These are phyloP conservation scores for Cryptoleucopteryx plumbea DNA, from an alignment of 2,113 vertebrate genomes.

Conservation along the genomic window DNA sequence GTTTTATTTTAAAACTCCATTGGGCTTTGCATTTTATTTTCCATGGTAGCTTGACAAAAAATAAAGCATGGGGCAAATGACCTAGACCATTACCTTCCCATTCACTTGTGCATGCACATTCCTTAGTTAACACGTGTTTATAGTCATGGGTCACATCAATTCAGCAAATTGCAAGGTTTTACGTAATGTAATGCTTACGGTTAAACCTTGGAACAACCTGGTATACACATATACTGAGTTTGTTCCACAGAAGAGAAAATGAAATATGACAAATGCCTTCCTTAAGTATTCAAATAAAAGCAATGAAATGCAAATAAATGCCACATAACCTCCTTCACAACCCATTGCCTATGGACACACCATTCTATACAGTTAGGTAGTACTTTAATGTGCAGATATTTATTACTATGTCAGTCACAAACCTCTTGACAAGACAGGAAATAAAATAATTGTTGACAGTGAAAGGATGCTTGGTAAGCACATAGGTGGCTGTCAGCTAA, in stretches of 20 bases:
- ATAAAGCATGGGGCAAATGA: neutral
- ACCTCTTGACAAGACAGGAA: neutral
- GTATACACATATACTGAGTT: neutral
- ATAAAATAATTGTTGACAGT: neutral
- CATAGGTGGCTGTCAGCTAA: neutral
- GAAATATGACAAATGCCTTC: neutral
- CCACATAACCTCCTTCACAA: neutral
- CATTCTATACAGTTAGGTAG: no score
- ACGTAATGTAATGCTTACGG: no score
- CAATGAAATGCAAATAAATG: neutral
- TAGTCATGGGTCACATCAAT: neutral
- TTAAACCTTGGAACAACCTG: neutral
- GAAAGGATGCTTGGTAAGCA: neutral
- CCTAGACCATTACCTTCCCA: neutral
- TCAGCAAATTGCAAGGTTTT: neutral
- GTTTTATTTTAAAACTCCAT: neutral
- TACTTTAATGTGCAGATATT: neutral
- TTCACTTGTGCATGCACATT: no score
- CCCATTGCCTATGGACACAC: neutral
- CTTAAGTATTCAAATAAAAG: neutral
- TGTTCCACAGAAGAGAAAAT: neutral
- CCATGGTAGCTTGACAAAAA: neutral
- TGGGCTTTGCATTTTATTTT: neutral
- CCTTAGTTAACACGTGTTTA: neutral
- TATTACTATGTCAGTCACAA: neutral